phyloP scores from a whole-genome alignment of 2,113 vertebrate species.

The Macroglossus sobrinus region DNA sequence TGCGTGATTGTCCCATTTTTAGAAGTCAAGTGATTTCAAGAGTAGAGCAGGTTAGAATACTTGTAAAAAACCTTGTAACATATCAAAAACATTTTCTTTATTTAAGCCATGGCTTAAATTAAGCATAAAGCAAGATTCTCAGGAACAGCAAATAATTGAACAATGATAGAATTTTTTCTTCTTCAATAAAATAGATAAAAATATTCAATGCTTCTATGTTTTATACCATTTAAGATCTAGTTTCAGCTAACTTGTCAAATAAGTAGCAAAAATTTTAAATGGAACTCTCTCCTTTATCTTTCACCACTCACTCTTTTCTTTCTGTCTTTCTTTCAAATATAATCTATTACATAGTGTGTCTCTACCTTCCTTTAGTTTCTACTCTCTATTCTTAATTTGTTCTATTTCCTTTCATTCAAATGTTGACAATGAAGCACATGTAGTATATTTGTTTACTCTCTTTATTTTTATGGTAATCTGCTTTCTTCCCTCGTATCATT shows the following conservation, averaged over 20 bases:
- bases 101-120: constrained; percentile 33
- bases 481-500: background rate
- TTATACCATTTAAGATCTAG: background rate
- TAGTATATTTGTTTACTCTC: background rate
- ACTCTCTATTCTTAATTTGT: background rate
- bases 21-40: constrained; percentile 49
- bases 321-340: background rate
- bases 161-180: background rate
- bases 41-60: constrained; percentile 1
- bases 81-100: constrained; percentile 30
- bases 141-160: constrained; percentile 13
- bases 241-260: background rate
- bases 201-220: background rate
- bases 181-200: constrained; percentile 29
- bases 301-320: background rate
- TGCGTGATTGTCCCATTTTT: background rate
- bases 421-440: background rate
- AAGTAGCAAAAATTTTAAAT: background rate
- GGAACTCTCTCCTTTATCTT: background rate
- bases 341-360: background rate
- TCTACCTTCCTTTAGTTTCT: background rate
- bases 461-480: background rate
- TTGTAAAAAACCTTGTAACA: constrained; percentile 17
- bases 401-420: background rate
- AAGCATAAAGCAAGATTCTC: background rate